These are phyloP conservation scores for Homarus gammarus DNA, from an alignment of 2,888 invertebrate species.

Conservation along the genomic window DNA sequence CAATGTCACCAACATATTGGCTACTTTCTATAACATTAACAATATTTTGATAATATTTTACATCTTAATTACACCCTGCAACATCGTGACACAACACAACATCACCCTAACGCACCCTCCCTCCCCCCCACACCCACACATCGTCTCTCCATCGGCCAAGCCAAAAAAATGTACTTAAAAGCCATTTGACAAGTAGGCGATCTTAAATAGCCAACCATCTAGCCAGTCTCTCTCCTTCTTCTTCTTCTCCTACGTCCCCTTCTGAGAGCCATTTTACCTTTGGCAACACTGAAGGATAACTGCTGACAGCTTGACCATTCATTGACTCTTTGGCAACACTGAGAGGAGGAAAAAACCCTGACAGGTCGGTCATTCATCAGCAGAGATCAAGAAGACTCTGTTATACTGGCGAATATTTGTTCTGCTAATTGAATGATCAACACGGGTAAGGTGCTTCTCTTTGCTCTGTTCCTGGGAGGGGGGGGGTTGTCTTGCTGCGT, in stretches of 20 bases:
- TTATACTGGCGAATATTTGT: conserved; percentile 63
- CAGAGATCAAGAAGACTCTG: conserved; percentile 56
- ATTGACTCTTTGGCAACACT: conserved; percentile 51
- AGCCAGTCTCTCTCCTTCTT: too few species aligned
- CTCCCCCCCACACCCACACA: too few species aligned
- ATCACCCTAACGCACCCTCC: too few species aligned
- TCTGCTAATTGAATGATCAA: conserved; percentile 71
- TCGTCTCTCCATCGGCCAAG: neutral
- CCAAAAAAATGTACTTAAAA: neutral
- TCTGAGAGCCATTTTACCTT: too few species aligned
- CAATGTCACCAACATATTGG: too few species aligned
- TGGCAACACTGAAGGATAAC: conserved; percentile 35
- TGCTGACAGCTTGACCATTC: conserved; percentile 42
- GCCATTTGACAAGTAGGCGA: neutral
- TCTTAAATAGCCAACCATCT: too few species aligned
- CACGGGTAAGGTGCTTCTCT: conserved; percentile 67
- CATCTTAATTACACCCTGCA: too few species aligned
- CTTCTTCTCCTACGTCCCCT: too few species aligned
- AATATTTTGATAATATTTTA: too few species aligned
- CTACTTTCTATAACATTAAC: too few species aligned
- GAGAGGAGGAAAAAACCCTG: conserved; percentile 39
- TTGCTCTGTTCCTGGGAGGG: conserved; percentile 50
- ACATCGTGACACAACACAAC: too few species aligned
- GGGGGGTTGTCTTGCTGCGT: conserved; percentile 45
- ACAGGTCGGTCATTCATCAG: conserved; percentile 64